A percentile compares a stretch with the other conserved stretches of the same genome.
Evolutionary conservation across 2,797 vertebrate genomes (phyloP).

Genomic region (Hemitrygon akajei): DNA sequence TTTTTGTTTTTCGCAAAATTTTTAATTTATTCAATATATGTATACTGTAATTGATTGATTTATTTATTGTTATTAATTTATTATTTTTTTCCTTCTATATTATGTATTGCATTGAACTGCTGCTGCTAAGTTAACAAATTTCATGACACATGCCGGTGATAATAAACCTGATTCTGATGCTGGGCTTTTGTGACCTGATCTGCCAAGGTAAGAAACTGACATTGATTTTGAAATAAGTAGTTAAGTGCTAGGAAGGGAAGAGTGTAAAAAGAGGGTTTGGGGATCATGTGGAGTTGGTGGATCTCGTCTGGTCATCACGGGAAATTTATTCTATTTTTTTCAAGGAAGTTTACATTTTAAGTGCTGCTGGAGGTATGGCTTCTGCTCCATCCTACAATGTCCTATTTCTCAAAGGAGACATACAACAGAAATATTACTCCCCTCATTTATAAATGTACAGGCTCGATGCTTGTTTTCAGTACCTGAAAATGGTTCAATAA

Average conservation of each 20-base stretch:
- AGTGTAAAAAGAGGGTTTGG: neutral
- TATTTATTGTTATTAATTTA: no score
- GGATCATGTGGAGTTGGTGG: neutral
- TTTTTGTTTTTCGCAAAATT: no score
- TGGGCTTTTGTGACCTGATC: neutral
- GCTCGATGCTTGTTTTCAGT: neutral
- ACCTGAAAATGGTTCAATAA: neutral
- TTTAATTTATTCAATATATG: no score
- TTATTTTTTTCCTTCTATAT: no score
- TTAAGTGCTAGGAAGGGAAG: neutral
- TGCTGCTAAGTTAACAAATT: no score
- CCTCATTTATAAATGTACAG: neutral
- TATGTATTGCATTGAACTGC: no score
- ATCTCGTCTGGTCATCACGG: neutral
- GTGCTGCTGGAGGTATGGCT: neutral
- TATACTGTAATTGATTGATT: no score
- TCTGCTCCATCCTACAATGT: neutral
- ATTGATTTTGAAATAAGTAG: neutral
- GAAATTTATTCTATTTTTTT: neutral
- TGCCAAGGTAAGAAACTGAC: neutral
- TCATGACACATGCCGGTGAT: no score
- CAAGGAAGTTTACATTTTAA: neutral
- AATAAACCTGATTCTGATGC: no score
- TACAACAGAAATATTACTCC: neutral
- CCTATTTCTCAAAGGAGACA: neutral